Evolutionary conservation across 2,797 vertebrate genomes (phyloP).

Genomic region (Melanotaenia pygmaea): DNA sequence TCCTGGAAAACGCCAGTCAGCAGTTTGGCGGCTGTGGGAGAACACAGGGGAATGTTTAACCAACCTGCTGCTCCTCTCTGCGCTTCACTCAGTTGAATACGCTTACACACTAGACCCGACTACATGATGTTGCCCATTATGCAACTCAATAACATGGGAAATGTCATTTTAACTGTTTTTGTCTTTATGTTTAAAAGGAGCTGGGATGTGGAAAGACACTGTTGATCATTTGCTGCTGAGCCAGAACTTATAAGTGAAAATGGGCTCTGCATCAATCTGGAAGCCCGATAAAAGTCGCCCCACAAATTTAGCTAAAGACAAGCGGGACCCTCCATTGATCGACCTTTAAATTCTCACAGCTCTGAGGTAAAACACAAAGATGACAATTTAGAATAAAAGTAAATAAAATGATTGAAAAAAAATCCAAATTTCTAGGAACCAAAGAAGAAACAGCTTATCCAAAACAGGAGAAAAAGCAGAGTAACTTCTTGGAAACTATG

Average conservation of each 20-base stretch:
- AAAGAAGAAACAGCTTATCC: neutral
- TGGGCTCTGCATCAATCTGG: slow-evolving; percentile 22
- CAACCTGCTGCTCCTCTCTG: slow-evolving; percentile 25
- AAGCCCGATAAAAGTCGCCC: slow-evolving; percentile 21
- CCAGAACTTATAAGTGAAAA: slow-evolving; percentile 11
- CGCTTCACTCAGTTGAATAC: slow-evolving; percentile 27
- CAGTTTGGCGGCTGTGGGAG: slow-evolving; percentile 49
- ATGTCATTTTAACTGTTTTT: slow-evolving; percentile 12
- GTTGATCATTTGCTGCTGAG: slow-evolving; percentile 20
- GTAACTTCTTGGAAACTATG: neutral
- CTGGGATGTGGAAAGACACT: slow-evolving; percentile 25
- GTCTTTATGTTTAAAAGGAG: neutral
- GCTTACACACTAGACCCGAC: slow-evolving; percentile 11
- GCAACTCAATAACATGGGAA: slow-evolving; percentile 10
- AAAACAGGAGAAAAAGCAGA: neutral
- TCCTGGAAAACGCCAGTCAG: slow-evolving; percentile 67
- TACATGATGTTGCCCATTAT: neutral
- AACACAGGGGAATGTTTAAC: slow-evolving; percentile 49
- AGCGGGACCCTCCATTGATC: slow-evolving; percentile 21
- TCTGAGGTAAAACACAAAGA: slow-evolving; percentile 3
- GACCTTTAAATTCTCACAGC: slow-evolving; percentile 1
- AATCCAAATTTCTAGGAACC: neutral
- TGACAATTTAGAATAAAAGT: neutral
- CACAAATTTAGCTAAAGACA: slow-evolving; percentile 1
- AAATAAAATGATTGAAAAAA: neutral